Evolutionary conservation across 2,113 vertebrate genomes (phyloP).

Genomic region (Hystrix cristata): DNA sequence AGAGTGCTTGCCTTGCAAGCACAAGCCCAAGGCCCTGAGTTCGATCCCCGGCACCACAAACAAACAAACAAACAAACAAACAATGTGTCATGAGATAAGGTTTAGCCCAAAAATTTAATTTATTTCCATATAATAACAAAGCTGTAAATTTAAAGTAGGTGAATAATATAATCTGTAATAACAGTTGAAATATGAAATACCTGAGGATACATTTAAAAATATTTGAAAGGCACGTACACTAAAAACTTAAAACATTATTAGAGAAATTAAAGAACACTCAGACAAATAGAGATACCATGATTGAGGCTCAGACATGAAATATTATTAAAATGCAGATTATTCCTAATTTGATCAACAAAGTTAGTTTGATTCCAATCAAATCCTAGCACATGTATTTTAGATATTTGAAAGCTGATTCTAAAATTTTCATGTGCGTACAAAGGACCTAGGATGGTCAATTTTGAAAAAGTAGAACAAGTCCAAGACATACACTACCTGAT

Average conservation of each 20-base stretch:
- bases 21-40: not conserved
- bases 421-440: not conserved
- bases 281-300: not conserved
- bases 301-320: not conserved
- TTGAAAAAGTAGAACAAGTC: not conserved
- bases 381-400: not conserved
- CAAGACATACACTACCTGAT: not conserved
- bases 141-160: not conserved
- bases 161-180: not conserved
- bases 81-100: not conserved
- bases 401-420: not conserved
- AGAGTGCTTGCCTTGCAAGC: no score
- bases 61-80: not conserved
- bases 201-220: slow-evolving; percentile 11
- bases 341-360: not conserved
- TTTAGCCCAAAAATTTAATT: not conserved
- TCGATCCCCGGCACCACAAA: no score
- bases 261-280: not conserved
- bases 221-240: not conserved
- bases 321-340: not conserved
- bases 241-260: not conserved
- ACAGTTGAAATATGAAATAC: not conserved
- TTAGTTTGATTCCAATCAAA: not conserved
- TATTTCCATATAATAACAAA: slow-evolving; percentile 50
- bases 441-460: not conserved